Percentiles rank a stretch among this genome's conserved stretches.
These are phyloP conservation scores for Rallus limicola DNA, from an alignment of 2,113 vertebrate species.

Conservation along the genomic window DNA sequence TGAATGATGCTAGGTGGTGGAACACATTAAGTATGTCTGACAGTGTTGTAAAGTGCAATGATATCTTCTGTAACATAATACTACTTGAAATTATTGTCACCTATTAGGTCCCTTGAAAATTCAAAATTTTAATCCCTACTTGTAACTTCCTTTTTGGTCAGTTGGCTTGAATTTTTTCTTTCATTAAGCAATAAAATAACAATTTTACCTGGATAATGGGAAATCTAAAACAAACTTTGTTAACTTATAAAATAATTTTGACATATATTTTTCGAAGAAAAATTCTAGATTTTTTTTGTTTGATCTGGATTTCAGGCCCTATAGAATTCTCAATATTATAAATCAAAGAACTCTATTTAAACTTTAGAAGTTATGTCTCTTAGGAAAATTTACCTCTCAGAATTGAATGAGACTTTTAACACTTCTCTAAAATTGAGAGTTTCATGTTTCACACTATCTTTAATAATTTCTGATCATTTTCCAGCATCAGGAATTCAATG, in stretches of 20 bases:
- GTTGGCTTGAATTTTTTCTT: neutral
- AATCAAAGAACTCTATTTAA: neutral
- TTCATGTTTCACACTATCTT: neutral
- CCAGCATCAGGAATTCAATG: neutral
- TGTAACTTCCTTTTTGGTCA: neutral
- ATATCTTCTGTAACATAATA: accelerated
- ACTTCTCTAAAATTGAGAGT: neutral
- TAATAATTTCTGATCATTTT: neutral
- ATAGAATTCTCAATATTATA: neutral
- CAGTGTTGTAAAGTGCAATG: neutral
- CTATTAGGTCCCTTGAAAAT: neutral
- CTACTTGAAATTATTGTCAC: neutral
- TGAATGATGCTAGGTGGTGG: neutral
- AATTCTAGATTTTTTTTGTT: neutral
- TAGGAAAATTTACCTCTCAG: neutral
- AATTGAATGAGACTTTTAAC: neutral
- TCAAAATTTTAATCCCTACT: neutral
- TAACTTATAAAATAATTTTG: neutral
- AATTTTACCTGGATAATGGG: neutral
- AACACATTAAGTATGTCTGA: neutral
- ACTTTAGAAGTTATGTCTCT: neutral
- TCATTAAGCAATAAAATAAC: neutral
- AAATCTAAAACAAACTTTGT: neutral
- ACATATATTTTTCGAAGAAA: neutral
- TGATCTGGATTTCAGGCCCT: neutral